phyloP scores from a whole-genome alignment of 2,888 invertebrate genomes.

The Eupithecia abbreviata region DNA sequence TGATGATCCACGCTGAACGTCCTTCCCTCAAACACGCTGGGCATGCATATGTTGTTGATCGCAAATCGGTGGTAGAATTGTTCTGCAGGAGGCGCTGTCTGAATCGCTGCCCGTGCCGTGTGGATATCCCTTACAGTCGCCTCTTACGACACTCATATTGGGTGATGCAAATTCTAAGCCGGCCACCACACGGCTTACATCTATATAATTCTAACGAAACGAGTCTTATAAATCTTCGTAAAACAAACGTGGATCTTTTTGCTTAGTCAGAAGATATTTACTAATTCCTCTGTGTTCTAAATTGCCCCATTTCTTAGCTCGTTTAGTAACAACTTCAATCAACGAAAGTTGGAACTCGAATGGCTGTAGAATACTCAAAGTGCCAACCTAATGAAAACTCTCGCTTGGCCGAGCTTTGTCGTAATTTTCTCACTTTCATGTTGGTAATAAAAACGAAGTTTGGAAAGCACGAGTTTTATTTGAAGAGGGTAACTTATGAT shows the following conservation, averaged over 20 bases:
- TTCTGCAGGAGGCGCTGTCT: too few species aligned
- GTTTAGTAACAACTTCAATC: background rate
- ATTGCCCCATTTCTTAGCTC: background rate
- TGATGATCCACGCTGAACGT: too few species aligned
- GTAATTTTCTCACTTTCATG: constrained; percentile 30
- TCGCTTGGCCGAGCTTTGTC: constrained; percentile 14
- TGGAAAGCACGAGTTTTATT: constrained; percentile 20
- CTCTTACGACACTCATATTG: too few species aligned
- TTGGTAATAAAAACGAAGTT: constrained; percentile 22
- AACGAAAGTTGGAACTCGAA: constrained; percentile 2
- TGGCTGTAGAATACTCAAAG: constrained; percentile 3
- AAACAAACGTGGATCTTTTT: background rate
- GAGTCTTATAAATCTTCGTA: too few species aligned
- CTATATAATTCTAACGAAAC: too few species aligned
- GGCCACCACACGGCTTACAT: too few species aligned
- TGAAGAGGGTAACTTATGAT: constrained; percentile 4
- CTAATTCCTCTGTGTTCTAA: background rate
- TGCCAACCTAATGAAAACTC: constrained; percentile 15
- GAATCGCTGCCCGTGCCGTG: too few species aligned
- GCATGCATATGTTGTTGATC: too few species aligned
- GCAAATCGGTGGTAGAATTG: too few species aligned
- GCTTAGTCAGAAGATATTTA: background rate
- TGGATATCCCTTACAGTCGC: too few species aligned
- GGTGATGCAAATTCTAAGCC: too few species aligned
- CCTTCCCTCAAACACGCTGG: too few species aligned